These are phyloP conservation scores for Thunnus albacares DNA, from an alignment of 2,797 vertebrate species.

Conservation along the genomic window DNA sequence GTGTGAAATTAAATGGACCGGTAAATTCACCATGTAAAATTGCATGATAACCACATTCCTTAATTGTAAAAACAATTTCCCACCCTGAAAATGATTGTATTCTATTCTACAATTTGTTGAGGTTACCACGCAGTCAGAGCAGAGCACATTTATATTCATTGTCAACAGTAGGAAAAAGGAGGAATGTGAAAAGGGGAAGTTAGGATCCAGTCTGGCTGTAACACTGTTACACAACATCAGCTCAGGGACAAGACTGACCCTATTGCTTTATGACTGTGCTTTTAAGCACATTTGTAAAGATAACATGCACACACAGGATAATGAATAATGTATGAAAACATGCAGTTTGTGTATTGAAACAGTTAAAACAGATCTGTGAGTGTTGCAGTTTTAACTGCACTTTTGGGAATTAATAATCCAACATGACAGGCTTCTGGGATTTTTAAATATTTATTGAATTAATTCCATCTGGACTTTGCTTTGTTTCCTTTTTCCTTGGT, in stretches of 20 bases:
- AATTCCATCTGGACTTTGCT: not conserved
- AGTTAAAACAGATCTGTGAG: constrained; percentile 6
- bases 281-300: constrained; percentile 9
- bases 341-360: constrained; percentile 19
- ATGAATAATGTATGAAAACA: constrained; percentile 28
- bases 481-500: not conserved
- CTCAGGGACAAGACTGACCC: too few species aligned
- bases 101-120: constrained; percentile 13
- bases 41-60: not conserved
- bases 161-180: not conserved
- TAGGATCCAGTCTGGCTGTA: not conserved
- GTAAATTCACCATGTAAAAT: constrained; percentile 29
- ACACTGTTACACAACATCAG: not conserved
- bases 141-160: not conserved
- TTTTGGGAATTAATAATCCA: not conserved
- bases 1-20: constrained; percentile 33
- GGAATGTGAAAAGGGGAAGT: not conserved
- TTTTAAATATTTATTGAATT: constrained; percentile 7
- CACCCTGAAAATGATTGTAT: constrained; percentile 14
- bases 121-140: not conserved
- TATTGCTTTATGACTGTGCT: not conserved
- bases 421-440: not conserved
- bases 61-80: constrained; percentile 34
- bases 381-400: not conserved
- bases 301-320: not conserved